Evolutionary conservation across 2,888 invertebrate species (phyloP), one percentile per base, ranked within the genome.

Genomic region (Smittia aterrima): DNA sequence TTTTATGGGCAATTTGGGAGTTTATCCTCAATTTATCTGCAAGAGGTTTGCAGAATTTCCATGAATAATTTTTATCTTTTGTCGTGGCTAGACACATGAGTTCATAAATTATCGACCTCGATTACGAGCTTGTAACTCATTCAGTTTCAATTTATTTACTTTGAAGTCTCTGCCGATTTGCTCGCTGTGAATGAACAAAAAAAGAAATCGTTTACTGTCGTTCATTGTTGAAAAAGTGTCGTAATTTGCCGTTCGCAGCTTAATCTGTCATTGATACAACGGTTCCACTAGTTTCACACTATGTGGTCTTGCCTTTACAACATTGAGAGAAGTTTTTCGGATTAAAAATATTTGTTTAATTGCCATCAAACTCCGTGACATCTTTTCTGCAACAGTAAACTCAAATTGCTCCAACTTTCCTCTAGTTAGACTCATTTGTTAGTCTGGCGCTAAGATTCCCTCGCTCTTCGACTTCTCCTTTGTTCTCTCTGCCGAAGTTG

Each of bases 381-480:
- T 32, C 32, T 32, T 47, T 47, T 11, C 47, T 47, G 47, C 16
- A n/a, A 47, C 47, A 47, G 16, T 47, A n/a, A 47, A n/a, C 16
- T n/a, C 47, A 16, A n/a, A 47, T 47, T 47, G 47, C 16, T 47
- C 47, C n/a, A 47, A 32, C 32, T 32, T 47, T 47, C 16, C n/a
- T n/a, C 47, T n/a, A n/a, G 47, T n/a, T 47, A 47, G 47, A 47
- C 16, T 68, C 68, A 68, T 68, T 68, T 68, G 40, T 68, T 41
- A 68, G 68, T 68, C 68, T 68, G 68, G 68, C 68, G 68, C 68
- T 68, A 32, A 66, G 66, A 66, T 27, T 32, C 27, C 38, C 40
- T 27, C 32, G 18, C 32, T 66, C 18, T 66, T 66, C 27, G 9
- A 32, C 16, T 66, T 20, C 16, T 41, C 68, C 41, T 68, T 68